Evolutionary conservation across 2,888 invertebrate genomes (phyloP), one percentile per base, ranked within the genome.

Genomic region (Drosophila infuscata): DNA sequence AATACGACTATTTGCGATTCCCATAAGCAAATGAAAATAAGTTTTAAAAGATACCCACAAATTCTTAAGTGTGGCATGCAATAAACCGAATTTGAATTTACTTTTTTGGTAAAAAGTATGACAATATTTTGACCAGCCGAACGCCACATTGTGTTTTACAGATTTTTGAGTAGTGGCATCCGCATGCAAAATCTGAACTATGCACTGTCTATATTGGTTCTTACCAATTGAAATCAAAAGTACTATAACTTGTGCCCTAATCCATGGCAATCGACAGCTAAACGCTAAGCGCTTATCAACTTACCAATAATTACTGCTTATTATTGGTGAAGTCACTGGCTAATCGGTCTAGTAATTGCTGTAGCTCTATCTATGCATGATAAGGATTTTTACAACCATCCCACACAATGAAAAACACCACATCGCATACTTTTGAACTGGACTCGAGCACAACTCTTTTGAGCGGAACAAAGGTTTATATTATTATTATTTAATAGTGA

Each of bases 261-360:
- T 80, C 57, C 51, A 38, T 51, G 48, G 30, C 62, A 49, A 56
- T 75, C 36, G 46, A 68, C 11, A 53, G 36, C 38, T 80, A 69
- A 80, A 76, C 81, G 46, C 43, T 17, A 60, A 32, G 11, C 52
- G 65, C 76, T 79, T 80, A 79, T 76, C 72, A 65, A 68, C 61
- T 25, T 25, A 25, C 30, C 36, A 64, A 76, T 81, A 68, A 77
- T 81, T 70, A 71, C 33, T 17, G 64, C 29, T 36, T 72, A 80
- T 81, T 81, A 78, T 72, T 70, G 33, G 51, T 77, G 69, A 80
- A 78, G 77, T 78, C 61, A 81, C 67, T 35, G 63, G 17, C 70
- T 67, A 59, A 78, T 76, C 71, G 43, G 33, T 12, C 17, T 15
- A 41, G 3, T 15, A 79, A 49, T 43, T 38, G 30, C 48, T 60